Base-by-base conservation (phyloP, 2,113 vertebrate species). In the Aphelocoma coerulescens region DNA sequence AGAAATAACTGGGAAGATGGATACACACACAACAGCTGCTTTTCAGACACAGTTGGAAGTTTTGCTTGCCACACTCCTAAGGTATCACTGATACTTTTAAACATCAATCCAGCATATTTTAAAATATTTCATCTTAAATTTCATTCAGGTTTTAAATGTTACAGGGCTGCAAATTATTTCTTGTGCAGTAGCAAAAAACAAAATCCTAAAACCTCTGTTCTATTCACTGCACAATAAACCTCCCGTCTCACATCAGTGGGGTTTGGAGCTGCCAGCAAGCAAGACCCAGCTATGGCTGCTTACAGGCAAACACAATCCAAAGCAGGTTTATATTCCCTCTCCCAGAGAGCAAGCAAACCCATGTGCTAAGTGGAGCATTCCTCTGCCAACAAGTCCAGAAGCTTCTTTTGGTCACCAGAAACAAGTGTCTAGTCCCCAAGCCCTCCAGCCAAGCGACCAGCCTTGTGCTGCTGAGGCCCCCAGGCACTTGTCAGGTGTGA, bases 401-500 rank as follows among this genome's bases (percentile, higher is more conserved):
- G 30, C 33, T 69, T 28, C 2, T 52, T 62, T 69, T 39, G 6
- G 7, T 35, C 75, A 33, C 48, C 69, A 27, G 16, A 67, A 35
- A 16, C 16, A 8, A 3, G 1, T 15, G 9, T 22, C 35, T 26
- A 49, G 62, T 61, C 49, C 78, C 30, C 75, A 20, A 2, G 33
- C 33, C 1, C 48, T 17, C 21, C 48, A 26, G 65, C 65, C 67
- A 11, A 24, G 54, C 63, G 48, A 10, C 26, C 52, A 74, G 41
- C 48, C 33, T 33, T 0, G 0, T 18, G 41, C 32, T 48, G n/a
- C 65, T 24, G 41, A 11, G 35, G 49, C 21, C 58, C 46, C 63
- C 0, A 0, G 20, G 30, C 32, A 7, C 24, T 13, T 3, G 0
- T 16, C n/a, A 7, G 8, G n/a, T 13, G 49, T 1, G 2, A 30